A percentile compares a stretch with the other conserved stretches of the same genome.
phyloP scores from a whole-genome alignment of 2,888 invertebrate genomes.

The Hoplodrina ambigua region DNA sequence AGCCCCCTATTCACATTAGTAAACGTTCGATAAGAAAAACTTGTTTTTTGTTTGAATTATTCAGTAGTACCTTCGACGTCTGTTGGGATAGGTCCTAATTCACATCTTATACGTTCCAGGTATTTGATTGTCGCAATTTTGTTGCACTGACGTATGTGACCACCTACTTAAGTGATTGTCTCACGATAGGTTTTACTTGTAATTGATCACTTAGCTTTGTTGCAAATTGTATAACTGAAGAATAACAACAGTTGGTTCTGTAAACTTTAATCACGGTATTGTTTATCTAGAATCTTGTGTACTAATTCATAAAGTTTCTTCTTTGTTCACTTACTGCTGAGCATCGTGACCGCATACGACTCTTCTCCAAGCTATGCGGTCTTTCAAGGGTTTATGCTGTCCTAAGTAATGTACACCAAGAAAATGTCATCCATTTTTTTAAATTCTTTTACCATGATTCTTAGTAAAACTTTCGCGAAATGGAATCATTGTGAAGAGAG shows the following conservation, averaged over 20 bases:
- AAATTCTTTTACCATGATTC: constrained; percentile 1
- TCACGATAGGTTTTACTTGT: constrained; percentile 33
- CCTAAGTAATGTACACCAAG: background rate
- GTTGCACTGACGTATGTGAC: constrained; percentile 13
- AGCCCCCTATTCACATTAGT: constrained; percentile 47
- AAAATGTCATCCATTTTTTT: constrained; percentile 11
- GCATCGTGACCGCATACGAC: background rate
- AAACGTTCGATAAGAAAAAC: constrained; percentile 48
- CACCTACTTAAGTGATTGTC: constrained; percentile 9
- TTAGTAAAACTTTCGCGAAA: constrained; percentile 32
- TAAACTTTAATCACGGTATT: constrained; percentile 11
- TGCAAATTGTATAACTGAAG: constrained; percentile 37
- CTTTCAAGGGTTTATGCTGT: background rate
- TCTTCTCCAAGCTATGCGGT: background rate
- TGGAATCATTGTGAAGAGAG: constrained; percentile 14
- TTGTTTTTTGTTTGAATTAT: constrained; percentile 30
- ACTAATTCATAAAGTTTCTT: background rate
- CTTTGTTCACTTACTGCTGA: background rate
- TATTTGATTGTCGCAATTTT: constrained; percentile 39
- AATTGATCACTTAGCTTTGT: constrained; percentile 55
- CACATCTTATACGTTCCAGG: constrained; percentile 18
- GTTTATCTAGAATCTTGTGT: constrained; percentile 10
- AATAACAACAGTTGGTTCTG: constrained; percentile 30
- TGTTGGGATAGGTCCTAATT: constrained; percentile 65
- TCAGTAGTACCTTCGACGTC: constrained; percentile 33